Conservation (phyloP, 2,888 invertebrate genomes). For the Leptinotarsa juncta region DNA sequence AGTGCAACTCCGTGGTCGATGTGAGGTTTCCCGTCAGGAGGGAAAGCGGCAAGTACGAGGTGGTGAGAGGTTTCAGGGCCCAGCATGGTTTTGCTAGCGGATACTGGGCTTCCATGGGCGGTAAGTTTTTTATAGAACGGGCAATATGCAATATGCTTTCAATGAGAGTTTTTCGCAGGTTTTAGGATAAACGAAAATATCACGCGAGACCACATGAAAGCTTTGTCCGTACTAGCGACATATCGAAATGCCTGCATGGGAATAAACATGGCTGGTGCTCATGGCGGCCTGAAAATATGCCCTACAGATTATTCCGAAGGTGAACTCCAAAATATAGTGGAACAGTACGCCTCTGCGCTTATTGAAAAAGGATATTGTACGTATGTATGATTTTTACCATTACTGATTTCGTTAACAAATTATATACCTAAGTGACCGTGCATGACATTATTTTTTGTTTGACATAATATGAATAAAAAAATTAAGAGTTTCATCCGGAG, state of each 20-base stretch:
- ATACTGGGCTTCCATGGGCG: slow-evolving; percentile 55
- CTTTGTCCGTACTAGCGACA: slow-evolving; percentile 57
- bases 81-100: slow-evolving; percentile 57
- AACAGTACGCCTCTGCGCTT: slow-evolving; percentile 53
- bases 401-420: neutral
- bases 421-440: neutral
- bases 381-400: slow-evolving; percentile 17
- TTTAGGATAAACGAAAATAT: slow-evolving; percentile 56
- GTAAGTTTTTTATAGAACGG: slow-evolving; percentile 36
- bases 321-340: slow-evolving; percentile 57
- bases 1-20: slow-evolving; percentile 60
- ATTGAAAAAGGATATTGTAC: slow-evolving; percentile 52
- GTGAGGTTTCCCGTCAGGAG: slow-evolving; percentile 57
- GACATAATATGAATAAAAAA: no score
- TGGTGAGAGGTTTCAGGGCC: slow-evolving; percentile 60
- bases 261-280: slow-evolving; percentile 58
- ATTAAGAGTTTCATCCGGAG: no score
- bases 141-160: neutral
- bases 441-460: no score
- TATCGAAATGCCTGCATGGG: slow-evolving; percentile 60
- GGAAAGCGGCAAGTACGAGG: slow-evolving; percentile 55
- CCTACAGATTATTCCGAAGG: slow-evolving; percentile 52
- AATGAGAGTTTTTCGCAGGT: slow-evolving; percentile 45
- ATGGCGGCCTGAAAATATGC: slow-evolving; percentile 60
- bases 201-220: slow-evolving; percentile 59